Conservation (phyloP, 2,113 vertebrate species). For the Noctilio leporinus region DNA sequence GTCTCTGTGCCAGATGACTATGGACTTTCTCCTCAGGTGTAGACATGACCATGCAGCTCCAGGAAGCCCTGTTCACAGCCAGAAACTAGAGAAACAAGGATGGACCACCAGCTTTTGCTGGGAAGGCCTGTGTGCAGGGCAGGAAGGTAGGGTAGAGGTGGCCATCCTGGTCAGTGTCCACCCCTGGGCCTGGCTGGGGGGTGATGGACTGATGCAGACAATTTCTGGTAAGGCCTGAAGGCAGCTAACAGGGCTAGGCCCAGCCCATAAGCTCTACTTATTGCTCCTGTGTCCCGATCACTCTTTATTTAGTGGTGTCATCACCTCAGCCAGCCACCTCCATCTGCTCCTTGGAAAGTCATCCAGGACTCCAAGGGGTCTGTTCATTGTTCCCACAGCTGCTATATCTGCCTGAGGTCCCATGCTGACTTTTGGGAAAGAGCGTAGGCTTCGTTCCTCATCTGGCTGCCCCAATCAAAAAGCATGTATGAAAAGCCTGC, state of each 20-base stretch:
- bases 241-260: background rate
- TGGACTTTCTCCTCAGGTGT: background rate
- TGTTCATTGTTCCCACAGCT: too few species aligned
- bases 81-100: background rate
- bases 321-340: background rate
- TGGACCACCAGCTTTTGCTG: background rate
- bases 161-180: background rate
- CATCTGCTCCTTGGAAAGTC: background rate
- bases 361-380: background rate
- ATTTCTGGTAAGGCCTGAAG: background rate
- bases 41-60: rapidly evolving
- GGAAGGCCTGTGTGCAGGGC: background rate
- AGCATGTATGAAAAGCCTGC: background rate
- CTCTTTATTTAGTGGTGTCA: background rate
- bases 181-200: background rate
- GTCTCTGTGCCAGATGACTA: background rate
- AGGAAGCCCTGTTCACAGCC: background rate
- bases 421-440: background rate
- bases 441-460: background rate
- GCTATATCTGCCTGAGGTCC: rapidly evolving
- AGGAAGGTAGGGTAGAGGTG: background rate
- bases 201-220: background rate
- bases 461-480: background rate
- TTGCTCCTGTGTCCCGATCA: background rate
- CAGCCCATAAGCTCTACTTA: background rate